phyloP scores from a whole-genome alignment of 2,113 vertebrate species.

The Psittacus erithacus region DNA sequence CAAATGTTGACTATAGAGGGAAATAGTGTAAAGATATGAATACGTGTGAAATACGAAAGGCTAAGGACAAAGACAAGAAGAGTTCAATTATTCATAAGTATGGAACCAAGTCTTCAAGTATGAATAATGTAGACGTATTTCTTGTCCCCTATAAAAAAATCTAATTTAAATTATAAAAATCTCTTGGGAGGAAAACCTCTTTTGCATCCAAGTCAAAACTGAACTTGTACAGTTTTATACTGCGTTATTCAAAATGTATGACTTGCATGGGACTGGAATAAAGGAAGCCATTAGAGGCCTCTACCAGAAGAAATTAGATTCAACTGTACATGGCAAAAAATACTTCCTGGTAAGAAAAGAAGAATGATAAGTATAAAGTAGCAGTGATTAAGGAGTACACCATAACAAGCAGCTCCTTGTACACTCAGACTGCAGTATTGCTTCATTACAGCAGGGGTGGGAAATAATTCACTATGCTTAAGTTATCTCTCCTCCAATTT shows the following conservation, averaged over 20 bases:
- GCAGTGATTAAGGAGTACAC: not conserved
- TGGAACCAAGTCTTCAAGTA: constrained; percentile 27
- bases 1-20: not conserved
- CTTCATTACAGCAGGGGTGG: not conserved
- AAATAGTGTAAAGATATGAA: not conserved
- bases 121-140: constrained; percentile 47
- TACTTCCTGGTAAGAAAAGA: not conserved
- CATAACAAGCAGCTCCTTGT: not conserved
- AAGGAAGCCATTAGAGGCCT: not conserved
- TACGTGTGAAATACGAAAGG: constrained; percentile 3
- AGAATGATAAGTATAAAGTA: not conserved
- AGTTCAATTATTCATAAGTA: constrained; percentile 42
- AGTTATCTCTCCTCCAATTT: not conserved
- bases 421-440: not conserved
- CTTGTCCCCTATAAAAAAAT: not conserved
- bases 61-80: constrained; percentile 30
- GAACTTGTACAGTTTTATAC: not conserved
- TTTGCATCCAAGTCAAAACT: constrained; percentile 11
- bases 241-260: constrained; percentile 18
- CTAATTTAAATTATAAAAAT: constrained; percentile 12
- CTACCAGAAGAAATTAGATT: not conserved
- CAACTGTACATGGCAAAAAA: not conserved
- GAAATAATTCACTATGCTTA: not conserved
- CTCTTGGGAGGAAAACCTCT: not conserved
- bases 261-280: not conserved